Conservation (phyloP, 2,888 invertebrate species). For the Macaria notata region DNA sequence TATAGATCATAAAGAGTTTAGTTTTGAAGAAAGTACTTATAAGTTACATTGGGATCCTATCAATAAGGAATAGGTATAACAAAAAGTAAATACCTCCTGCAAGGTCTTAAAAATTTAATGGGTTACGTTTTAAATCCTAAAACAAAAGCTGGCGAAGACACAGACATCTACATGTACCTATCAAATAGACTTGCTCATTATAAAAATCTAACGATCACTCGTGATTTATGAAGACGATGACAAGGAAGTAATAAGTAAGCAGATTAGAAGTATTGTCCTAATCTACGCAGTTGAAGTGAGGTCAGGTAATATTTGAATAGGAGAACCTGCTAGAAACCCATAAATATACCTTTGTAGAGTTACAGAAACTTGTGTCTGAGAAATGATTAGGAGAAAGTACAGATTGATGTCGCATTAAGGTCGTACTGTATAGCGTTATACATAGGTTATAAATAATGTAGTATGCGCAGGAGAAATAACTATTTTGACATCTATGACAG, state of each 20-base stretch:
- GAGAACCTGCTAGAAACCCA: constrained; percentile 12
- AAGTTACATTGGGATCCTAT: no score
- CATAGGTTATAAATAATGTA: not conserved
- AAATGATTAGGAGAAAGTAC: constrained; percentile 24
- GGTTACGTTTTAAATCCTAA: no score
- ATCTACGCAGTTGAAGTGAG: constrained; percentile 28
- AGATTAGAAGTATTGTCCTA: not conserved
- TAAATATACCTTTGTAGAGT: constrained; percentile 1
- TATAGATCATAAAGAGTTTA: no score
- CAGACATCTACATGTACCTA: no score
- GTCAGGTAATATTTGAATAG: constrained; percentile 29
- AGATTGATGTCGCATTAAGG: constrained; percentile 18
- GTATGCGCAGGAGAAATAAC: no score
- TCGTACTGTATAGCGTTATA: not conserved
- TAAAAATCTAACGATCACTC: constrained; percentile 5
- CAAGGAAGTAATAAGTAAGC: constrained; percentile 27
- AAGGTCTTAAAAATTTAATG: no score
- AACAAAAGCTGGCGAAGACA: no score
- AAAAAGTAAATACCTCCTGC: no score
- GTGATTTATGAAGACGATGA: constrained; percentile 14
- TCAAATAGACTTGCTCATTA: constrained; percentile 6
- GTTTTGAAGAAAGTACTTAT: no score
- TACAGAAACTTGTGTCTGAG: constrained; percentile 1
- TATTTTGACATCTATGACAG: no score
- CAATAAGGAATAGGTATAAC: no score